Base-by-base conservation (phyloP, 2,888 invertebrate species). In the Erebia ligea region DNA sequence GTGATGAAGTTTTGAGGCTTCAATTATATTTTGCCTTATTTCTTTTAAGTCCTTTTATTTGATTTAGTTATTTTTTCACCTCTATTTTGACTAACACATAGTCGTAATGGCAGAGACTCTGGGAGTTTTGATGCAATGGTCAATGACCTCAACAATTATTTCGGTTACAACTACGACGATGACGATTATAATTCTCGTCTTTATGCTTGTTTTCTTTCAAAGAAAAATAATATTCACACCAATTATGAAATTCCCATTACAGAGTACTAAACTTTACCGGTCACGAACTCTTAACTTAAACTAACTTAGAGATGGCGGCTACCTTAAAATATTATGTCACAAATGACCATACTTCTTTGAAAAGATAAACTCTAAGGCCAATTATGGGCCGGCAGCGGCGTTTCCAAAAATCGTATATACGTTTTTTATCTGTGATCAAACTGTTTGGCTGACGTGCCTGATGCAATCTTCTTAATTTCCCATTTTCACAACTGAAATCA, bases 301-400 rank as follows among this genome's bases (percentile, higher is more conserved):
- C 78, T 21, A 63, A 63, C 52, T 69, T 48, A 56, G 70, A 73
- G 69, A 65, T 67, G 68, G 61, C 56, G 73, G 87, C 86, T 87
- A 86, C 88, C 80, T 76, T 84, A 82, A 81, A 83, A 82, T 84
- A 83, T 81, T 78, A 80, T 80, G 80, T 83, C 85, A 83, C 81
- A 88, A 91, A 90, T 86, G 89, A 86, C 89, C 89, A 88, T 86
- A 85, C 78, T 92, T 92, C 92, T 84, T 81, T 86, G 92, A 91
- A 92, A 80, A 90, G 88, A 90, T 92, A 90, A 91, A 87, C 79
- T 84, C 85, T 86, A 83, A 76, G 80, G 79, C 90, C 92, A 91
- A 91, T 92, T 92, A 91, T 86, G 86, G 87, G 76, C 77, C 84
- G 78, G 80, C 79, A 84, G 89, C 89, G 88, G 90, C 80, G 85